These are phyloP conservation scores for Passerina amoena DNA, from an alignment of 2,113 vertebrate genomes.

Conservation along the genomic window DNA sequence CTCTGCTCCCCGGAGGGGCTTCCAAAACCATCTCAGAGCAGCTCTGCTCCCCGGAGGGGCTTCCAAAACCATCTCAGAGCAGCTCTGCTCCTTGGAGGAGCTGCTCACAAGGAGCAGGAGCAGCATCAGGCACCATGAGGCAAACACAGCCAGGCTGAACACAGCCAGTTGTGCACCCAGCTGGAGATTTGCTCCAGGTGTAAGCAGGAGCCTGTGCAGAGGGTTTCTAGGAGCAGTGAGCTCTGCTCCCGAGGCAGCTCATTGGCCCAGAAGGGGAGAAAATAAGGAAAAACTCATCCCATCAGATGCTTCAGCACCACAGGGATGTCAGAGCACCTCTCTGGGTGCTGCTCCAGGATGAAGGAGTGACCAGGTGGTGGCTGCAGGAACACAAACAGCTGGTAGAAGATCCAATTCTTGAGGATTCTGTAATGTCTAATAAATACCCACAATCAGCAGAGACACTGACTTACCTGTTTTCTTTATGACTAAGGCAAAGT, in stretches of 20 bases:
- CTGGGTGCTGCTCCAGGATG: not conserved
- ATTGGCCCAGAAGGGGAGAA: rapidly evolving
- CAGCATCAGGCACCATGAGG: not conserved
- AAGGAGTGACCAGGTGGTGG: not conserved
- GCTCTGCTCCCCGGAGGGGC: too few relatives aligned
- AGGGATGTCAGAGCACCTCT: not conserved
- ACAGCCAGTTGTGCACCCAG: not conserved
- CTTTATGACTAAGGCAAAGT: not conserved
- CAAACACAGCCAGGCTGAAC: not conserved
- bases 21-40: too few relatives aligned
- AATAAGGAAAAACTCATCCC: not conserved
- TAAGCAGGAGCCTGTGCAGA: not conserved
- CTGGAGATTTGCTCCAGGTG: not conserved
- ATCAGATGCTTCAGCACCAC: not conserved
- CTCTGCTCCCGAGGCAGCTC: not conserved
- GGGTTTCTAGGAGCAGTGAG: not conserved
- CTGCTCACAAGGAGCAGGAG: not conserved
- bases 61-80: too few relatives aligned
- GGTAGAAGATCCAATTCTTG: too few relatives aligned
- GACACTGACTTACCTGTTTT: not conserved
- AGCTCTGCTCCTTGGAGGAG: not conserved
- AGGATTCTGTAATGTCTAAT: not conserved
- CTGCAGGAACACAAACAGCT: rapidly evolving
- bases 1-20: not conserved
- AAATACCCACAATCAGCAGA: not conserved